A percentile compares a stretch with the other conserved stretches of the same genome.
Conservation (phyloP, 2,797 vertebrate genomes). For the Manis javanica region DNA sequence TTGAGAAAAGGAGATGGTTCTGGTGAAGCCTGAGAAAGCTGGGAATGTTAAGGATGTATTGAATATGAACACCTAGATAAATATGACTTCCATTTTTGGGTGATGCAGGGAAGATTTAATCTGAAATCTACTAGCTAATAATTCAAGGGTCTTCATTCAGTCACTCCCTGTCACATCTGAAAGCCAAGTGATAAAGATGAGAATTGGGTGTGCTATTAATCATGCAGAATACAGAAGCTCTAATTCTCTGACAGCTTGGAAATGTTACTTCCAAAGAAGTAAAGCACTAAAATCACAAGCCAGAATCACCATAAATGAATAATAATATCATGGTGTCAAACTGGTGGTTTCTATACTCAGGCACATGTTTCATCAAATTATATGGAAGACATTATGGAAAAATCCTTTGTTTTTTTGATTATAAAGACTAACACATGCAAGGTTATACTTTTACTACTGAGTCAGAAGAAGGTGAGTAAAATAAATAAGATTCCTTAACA, state of each 20-base stretch:
- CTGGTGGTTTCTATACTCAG: neutral
- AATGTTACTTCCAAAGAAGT: neutral
- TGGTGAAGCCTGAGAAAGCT: neutral
- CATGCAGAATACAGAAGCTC: neutral
- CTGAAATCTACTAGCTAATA: neutral
- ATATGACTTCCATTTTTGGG: neutral
- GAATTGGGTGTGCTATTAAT: neutral
- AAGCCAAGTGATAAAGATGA: conserved; percentile 28
- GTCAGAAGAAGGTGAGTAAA: neutral
- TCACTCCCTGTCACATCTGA: neutral
- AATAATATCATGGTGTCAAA: neutral
- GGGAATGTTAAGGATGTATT: neutral
- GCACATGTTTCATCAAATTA: neutral
- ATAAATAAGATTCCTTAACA: neutral
- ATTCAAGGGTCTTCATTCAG: neutral
- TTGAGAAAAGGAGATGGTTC: neutral
- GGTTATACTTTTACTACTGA: neutral
- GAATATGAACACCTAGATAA: neutral
- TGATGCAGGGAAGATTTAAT: neutral
- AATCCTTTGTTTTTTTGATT: neutral
- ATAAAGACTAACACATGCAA: neutral
- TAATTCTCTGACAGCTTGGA: neutral
- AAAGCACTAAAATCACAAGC: neutral
- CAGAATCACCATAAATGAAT: neutral
- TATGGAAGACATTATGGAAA: neutral